Evolutionary conservation across 2,888 invertebrate genomes (phyloP).

Genomic region (Metacarcinus magister): DNA sequence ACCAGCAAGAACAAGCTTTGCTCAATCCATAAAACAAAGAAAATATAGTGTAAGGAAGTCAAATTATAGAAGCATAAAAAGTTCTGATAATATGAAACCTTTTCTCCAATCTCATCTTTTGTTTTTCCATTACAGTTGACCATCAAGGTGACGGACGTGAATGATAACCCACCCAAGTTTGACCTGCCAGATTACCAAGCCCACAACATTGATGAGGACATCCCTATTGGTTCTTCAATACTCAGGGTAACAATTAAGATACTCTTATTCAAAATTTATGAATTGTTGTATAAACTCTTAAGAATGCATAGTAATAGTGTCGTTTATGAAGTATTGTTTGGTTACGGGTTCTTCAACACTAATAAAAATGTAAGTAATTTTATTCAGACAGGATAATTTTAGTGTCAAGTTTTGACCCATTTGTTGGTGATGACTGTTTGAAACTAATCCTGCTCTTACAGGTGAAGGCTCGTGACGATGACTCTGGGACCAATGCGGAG

Average conservation of each 20-base stretch:
- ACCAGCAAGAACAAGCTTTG: too few species aligned
- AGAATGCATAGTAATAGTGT: neutral
- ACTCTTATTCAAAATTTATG: neutral
- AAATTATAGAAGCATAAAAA: neutral
- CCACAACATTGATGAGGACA: conserved; percentile 97
- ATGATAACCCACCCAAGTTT: conserved; percentile 98
- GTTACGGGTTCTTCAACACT: neutral
- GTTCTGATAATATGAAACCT: neutral
- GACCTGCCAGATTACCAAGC: conserved; percentile 98
- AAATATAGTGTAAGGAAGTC: neutral
- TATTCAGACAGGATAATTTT: neutral
- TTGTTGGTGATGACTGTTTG: neutral
- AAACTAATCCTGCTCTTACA: conserved; percentile 16
- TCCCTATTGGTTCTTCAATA: conserved; percentile 95
- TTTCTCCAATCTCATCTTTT: neutral
- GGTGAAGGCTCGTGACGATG: conserved; percentile 86
- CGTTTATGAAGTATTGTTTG: neutral
- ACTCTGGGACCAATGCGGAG: conserved; percentile 97
- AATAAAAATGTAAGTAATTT: neutral
- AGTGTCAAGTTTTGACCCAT: neutral
- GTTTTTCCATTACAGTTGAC: conserved; percentile 89
- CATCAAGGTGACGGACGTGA: conserved; percentile 97
- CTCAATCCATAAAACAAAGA: neutral
- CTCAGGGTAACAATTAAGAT: conserved; percentile 88
- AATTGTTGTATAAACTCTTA: neutral